These are phyloP conservation scores for Scaptodrosophila latifasciaeformis DNA, from an alignment of 2,888 invertebrate genomes.

Conservation along the genomic window DNA sequence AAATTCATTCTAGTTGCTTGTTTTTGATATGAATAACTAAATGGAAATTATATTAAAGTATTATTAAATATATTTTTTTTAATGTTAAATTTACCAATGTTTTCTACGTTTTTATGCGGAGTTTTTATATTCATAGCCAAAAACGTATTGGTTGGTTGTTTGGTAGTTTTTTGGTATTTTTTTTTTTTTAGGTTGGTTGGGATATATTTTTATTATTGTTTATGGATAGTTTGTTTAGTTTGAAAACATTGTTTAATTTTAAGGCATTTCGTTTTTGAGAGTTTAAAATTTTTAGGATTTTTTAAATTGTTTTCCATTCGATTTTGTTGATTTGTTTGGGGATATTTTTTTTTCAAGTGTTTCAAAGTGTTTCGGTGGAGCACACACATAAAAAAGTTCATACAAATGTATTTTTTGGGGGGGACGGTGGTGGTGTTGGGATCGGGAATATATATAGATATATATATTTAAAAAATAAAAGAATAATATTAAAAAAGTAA, in stretches of 20 bases:
- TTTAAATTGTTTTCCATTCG: conserved; percentile 42
- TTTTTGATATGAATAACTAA: conserved; percentile 27
- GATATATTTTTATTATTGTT: conserved; percentile 11
- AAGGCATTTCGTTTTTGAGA: conserved; percentile 1
- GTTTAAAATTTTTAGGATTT: conserved; percentile 49
- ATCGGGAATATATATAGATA: neutral
- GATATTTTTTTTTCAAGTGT: conserved; percentile 26
- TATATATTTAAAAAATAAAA: neutral
- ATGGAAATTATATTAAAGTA: conserved; percentile 28
- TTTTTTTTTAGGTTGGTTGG: conserved; percentile 18
- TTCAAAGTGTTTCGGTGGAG: conserved; percentile 6
- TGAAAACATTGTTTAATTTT: conserved; percentile 52
- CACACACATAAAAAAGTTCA: no score
- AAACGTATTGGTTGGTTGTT: conserved; percentile 42
- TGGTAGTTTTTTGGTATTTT: conserved; percentile 27
- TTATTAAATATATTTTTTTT: conserved; percentile 28
- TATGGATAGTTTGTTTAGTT: conserved; percentile 26
- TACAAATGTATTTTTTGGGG: conserved; percentile 4
- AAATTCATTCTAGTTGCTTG: conserved; percentile 2
- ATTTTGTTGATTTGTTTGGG: conserved; percentile 26
- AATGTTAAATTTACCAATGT: conserved; percentile 69
- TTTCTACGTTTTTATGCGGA: conserved; percentile 65
- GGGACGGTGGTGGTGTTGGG: conserved; percentile 3
- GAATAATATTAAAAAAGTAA: no score
- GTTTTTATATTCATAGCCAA: conserved; percentile 32